Evolutionary conservation across 2,797 vertebrate species (phyloP), one percentile per base, ranked within the genome.

Genomic region (Onychomys arenicola): DNA sequence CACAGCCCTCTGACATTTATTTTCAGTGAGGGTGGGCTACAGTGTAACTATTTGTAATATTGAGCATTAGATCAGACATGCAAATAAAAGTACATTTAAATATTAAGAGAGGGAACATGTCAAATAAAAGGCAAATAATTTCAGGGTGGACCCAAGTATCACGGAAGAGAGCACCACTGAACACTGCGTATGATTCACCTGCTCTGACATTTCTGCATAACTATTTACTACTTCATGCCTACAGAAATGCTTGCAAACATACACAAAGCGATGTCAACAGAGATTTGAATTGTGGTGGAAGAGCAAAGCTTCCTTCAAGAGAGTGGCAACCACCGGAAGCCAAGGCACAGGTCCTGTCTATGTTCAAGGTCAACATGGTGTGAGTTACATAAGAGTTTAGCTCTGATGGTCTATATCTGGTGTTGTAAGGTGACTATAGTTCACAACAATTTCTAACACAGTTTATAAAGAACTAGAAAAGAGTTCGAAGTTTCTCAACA

Each of bases 191-290:
- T 57, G n/a, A 32, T 8, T 69, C 76, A 16, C n/a, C 4, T 8
- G 34, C 71, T 8, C 12, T 12, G n/a, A 52, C 32, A 21, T 95
- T 82, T 90, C 67, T 34, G 3, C 63, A 61, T 67, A 73, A 80
- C 69, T 25, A 65, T 12, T 85, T 65, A 67, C 23, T 71, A 85
- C 61, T 94, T 57, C 83, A 61, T 17, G 83, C 46, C 73, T 93
- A 88, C 73, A 96, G 63, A 95, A 89, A 90, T 89, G 23, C 40
- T 94, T 29, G 25, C 63, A 34, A 76, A 88, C 23, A 57, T 5
- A 37, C 19, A 69, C 43, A 49, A 65, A 46, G 25, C 59, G 32
- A 57, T 69, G 61, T 83, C 32, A 78, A 40, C 16, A 14, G 5
- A 34, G 71, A 76, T 32, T 67, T 83, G 69, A 80, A 52, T 76